Conservation (phyloP, 2,113 vertebrate genomes). For the Muntiacus muntjak region DNA sequence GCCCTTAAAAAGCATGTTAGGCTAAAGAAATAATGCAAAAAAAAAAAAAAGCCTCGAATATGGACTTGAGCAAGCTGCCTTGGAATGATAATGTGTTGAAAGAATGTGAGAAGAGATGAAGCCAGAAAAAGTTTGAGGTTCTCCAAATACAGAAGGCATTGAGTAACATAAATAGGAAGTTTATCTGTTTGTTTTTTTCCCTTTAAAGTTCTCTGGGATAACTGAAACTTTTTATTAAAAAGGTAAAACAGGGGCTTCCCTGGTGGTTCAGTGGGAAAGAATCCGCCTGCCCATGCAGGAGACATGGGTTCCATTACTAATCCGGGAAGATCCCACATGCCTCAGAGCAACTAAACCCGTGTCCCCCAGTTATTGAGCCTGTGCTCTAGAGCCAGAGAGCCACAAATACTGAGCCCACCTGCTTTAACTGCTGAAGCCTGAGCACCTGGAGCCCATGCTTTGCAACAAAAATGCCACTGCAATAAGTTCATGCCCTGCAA, state of each 20-base stretch:
- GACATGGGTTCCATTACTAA: background rate
- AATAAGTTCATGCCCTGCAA: background rate
- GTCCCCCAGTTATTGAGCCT: background rate
- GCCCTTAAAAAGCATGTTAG: background rate
- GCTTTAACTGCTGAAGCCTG: background rate
- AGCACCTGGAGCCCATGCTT: background rate
- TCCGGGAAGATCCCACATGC: background rate
- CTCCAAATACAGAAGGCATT: background rate
- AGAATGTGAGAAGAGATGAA: background rate
- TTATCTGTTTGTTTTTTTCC: background rate
- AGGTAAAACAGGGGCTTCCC: background rate
- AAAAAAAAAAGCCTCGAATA: background rate
- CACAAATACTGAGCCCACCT: background rate
- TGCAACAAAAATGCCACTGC: background rate
- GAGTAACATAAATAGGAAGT: background rate
- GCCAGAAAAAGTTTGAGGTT: background rate
- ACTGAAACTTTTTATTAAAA: background rate
- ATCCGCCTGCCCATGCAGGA: rapidly evolving
- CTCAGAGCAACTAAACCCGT: background rate
- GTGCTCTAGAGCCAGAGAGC: background rate
- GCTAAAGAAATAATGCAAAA: background rate
- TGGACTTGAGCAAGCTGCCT: background rate
- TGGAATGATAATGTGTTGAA: background rate
- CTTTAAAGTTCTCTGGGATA: background rate
- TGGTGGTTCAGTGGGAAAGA: background rate